Evolutionary conservation across 2,797 vertebrate species (phyloP).

Genomic region (Neosilurus hyrtlii): DNA sequence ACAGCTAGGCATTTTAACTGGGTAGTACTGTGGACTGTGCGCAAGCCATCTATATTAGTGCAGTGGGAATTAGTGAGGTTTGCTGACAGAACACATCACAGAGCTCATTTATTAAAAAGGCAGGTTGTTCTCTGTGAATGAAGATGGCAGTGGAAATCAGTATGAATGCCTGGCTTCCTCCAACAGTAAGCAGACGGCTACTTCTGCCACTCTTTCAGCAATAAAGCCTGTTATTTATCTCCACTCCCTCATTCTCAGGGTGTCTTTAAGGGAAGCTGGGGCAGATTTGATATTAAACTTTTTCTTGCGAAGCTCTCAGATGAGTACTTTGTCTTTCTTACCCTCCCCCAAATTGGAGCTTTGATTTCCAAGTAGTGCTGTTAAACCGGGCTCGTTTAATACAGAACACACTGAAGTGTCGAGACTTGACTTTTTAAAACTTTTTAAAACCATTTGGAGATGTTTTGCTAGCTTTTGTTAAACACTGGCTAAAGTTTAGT

Average conservation of each 20-base stretch:
- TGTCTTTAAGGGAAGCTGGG: constrained; percentile 73
- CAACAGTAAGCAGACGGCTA: constrained; percentile 17
- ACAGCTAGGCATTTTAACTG: constrained; percentile 28
- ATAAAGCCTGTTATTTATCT: constrained; percentile 78
- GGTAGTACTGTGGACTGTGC: constrained; percentile 41
- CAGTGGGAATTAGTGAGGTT: constrained; percentile 61
- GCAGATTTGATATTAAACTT: constrained; percentile 68
- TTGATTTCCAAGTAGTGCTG: constrained; percentile 67
- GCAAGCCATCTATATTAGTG: constrained; percentile 66
- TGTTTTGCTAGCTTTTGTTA: background rate
- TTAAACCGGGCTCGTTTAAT: constrained; percentile 16
- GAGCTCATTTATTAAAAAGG: constrained; percentile 65
- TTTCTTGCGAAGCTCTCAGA: constrained; percentile 70
- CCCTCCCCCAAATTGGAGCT: constrained; percentile 69
- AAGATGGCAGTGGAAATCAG: constrained; percentile 16
- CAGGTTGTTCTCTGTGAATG: constrained; percentile 59
- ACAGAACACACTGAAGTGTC: constrained; percentile 68
- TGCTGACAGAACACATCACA: constrained; percentile 74
- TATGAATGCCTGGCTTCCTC: background rate
- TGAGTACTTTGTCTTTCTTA: constrained; percentile 71
- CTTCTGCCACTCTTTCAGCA: constrained; percentile 67
- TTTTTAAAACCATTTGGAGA: background rate
- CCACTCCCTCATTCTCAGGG: constrained; percentile 60
- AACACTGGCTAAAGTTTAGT: background rate
- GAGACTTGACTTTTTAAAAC: constrained; percentile 42